These are phyloP conservation scores for Drosophila hamatofila DNA, from an alignment of 2,888 invertebrate species.

Conservation along the genomic window DNA sequence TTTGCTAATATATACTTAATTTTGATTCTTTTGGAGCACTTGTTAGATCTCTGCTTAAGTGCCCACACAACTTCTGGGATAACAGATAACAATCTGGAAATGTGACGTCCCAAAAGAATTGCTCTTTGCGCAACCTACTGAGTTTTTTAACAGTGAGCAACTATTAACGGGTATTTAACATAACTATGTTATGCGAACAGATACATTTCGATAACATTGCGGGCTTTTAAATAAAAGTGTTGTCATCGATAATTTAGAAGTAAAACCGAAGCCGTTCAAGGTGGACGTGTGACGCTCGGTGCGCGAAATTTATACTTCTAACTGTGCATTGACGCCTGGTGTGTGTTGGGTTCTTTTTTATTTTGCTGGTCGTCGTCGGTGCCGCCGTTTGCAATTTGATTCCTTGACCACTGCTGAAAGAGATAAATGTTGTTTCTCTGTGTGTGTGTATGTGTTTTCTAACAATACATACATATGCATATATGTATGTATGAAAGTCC, in stretches of 20 bases:
- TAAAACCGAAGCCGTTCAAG: slow-evolving; percentile 41
- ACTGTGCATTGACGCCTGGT: slow-evolving; percentile 39
- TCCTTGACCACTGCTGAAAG: slow-evolving; percentile 17
- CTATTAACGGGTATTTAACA: background rate
- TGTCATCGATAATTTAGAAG: slow-evolving; percentile 46
- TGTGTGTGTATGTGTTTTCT: slow-evolving; percentile 4
- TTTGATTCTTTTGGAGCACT: too few species aligned
- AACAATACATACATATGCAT: slow-evolving; percentile 44
- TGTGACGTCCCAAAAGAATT: too few species aligned
- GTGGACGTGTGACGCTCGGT: slow-evolving; percentile 45
- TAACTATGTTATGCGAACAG: slow-evolving; percentile 4
- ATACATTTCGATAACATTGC: slow-evolving; percentile 31
- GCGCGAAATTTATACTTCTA: slow-evolving; percentile 36
- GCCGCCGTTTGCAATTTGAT: slow-evolving; percentile 37
- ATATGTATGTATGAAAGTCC: slow-evolving; percentile 9
- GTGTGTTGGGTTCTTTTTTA: slow-evolving; percentile 28
- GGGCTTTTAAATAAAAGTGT: slow-evolving; percentile 22
- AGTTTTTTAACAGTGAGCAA: too few species aligned
- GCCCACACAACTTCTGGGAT: too few species aligned
- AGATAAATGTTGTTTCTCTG: background rate
- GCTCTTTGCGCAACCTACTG: too few species aligned
- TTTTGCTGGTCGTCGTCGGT: slow-evolving; percentile 22
- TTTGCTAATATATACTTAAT: too few species aligned
- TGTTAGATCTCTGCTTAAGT: too few species aligned
- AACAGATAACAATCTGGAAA: too few species aligned